Evolutionary conservation across 1,140 invertebrate species (phyloP).

Genomic region (Drosophila chauvacae): DNA sequence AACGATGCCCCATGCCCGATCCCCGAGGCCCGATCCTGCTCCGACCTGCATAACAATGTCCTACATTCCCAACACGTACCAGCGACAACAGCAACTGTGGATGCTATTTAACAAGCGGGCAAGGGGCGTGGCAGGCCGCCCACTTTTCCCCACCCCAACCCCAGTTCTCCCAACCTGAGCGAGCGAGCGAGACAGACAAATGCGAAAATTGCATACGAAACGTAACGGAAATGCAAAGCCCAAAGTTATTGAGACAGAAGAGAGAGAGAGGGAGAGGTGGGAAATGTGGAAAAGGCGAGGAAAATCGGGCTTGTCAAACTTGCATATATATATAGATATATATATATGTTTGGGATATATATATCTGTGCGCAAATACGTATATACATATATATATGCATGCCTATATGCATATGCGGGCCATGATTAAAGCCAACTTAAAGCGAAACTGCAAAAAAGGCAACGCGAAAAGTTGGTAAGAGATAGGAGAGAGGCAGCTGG

Average conservation of each 20-base stretch:
- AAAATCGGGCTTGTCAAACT: slow-evolving; percentile 43
- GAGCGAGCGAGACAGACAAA: slow-evolving; percentile 45
- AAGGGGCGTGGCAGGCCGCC: slow-evolving; percentile 24
- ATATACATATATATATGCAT: not conserved
- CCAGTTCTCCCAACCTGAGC: not conserved
- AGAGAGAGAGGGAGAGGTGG: slow-evolving; percentile 5
- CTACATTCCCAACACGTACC: slow-evolving; percentile 80
- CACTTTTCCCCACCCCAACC: not conserved
- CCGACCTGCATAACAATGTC: slow-evolving; percentile 76
- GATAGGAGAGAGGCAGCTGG: not conserved
- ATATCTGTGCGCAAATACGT: not conserved
- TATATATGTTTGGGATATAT: not conserved
- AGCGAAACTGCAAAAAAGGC: slow-evolving; percentile 43
- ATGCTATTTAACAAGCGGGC: slow-evolving; percentile 68
- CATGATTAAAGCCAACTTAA: slow-evolving; percentile 59
- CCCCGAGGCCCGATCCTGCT: slow-evolving; percentile 1
- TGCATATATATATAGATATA: not conserved
- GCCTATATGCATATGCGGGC: slow-evolving; percentile 30
- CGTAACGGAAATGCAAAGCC: slow-evolving; percentile 61
- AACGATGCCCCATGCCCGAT: slow-evolving; percentile 9
- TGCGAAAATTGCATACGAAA: slow-evolving; percentile 79
- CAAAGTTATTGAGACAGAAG: slow-evolving; percentile 66
- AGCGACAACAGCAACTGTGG: slow-evolving; percentile 47
- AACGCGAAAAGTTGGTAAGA: slow-evolving; percentile 43
- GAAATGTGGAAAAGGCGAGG: slow-evolving; percentile 1